These are phyloP conservation scores for Drosophila nr. fundita DNA, from an alignment of 2,888 invertebrate genomes.

Conservation along the genomic window DNA sequence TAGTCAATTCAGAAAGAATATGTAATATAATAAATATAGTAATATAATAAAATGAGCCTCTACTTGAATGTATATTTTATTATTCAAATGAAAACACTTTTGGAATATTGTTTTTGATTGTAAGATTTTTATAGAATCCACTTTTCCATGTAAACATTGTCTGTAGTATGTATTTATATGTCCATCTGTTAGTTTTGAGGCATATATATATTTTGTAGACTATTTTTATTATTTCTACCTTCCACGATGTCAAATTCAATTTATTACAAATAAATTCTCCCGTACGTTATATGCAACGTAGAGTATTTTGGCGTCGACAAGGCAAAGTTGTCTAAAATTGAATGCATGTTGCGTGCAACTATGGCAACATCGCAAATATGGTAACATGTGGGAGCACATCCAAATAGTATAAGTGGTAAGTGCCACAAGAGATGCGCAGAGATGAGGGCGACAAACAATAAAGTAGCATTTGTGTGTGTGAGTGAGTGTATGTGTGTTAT, in stretches of 20 bases:
- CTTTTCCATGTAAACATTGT: no score
- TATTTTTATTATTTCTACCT: neutral
- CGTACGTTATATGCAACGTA: neutral
- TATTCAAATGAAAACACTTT: neutral
- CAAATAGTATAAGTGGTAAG: constrained; percentile 9
- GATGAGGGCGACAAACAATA: constrained; percentile 12
- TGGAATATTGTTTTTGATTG: neutral
- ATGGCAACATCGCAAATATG: constrained; percentile 32
- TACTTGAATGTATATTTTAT: neutral
- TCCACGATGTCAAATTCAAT: neutral
- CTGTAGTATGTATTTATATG: neutral
- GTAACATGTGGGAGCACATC: neutral
- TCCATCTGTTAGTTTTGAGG: neutral
- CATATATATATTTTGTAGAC: neutral
- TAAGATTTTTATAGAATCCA: no score
- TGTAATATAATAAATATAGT: neutral
- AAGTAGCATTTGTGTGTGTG: neutral
- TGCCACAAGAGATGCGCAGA: constrained; percentile 23
- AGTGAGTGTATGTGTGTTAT: neutral
- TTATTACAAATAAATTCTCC: neutral
- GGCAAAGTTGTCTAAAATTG: constrained; percentile 29
- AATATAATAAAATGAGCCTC: neutral
- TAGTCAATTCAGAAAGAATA: neutral
- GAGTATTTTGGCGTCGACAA: neutral
- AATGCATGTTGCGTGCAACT: constrained; percentile 43